These are phyloP conservation scores for Cardiocondyla obscurior DNA, from an alignment of 1,140 invertebrate species.

Conservation along the genomic window DNA sequence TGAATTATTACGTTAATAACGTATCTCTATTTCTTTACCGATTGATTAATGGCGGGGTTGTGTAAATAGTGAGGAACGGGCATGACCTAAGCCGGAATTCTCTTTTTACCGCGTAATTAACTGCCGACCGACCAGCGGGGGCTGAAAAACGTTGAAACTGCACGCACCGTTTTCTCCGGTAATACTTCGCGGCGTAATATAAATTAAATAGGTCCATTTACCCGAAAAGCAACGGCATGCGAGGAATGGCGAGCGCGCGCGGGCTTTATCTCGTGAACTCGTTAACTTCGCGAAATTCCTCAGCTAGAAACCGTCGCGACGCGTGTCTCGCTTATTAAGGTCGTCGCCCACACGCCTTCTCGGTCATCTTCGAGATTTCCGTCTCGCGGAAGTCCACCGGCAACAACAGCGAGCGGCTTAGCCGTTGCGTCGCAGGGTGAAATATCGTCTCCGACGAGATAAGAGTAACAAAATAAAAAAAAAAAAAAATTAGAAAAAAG, in stretches of 20 bases:
- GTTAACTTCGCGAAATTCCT: slow-evolving; percentile 37
- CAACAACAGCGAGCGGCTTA: neutral
- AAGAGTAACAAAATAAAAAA: no score
- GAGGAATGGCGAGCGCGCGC: neutral
- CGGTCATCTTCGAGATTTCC: slow-evolving; percentile 35
- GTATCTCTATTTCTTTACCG: neutral
- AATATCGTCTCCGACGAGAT: neutral
- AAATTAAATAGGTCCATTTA: neutral
- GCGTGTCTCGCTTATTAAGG: slow-evolving; percentile 55
- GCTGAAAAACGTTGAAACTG: neutral
- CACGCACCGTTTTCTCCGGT: neutral
- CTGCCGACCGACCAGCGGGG: no score
- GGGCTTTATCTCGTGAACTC: slow-evolving; percentile 30
- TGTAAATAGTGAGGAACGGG: neutral
- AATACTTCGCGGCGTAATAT: neutral
- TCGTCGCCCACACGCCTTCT: slow-evolving; percentile 29
- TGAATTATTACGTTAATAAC: neutral
- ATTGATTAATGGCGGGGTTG: neutral
- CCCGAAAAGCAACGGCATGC: neutral
- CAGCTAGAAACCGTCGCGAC: slow-evolving; percentile 43
- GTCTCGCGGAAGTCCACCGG: slow-evolving; percentile 8
- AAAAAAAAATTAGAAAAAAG: no score
- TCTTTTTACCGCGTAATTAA: neutral
- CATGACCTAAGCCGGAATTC: neutral
- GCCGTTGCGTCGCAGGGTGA: slow-evolving; percentile 14